Conservation (phyloP, 2,797 vertebrate species). For the Neopelma chrysocephalum region DNA sequence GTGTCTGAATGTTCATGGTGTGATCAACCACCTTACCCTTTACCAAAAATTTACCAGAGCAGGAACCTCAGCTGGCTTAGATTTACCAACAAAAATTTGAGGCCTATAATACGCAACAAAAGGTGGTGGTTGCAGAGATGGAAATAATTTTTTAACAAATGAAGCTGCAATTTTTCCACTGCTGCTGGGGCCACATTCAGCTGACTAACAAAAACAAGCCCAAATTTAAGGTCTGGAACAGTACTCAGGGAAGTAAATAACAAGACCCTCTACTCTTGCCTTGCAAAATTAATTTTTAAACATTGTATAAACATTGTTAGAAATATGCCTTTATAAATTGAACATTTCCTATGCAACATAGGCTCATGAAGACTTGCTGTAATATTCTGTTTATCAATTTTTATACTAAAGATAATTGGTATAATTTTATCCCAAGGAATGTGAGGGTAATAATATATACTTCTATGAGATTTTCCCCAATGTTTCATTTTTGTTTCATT, state of each 20-base stretch:
- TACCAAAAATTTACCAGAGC: neutral
- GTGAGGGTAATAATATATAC: neutral
- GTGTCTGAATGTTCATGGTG: neutral
- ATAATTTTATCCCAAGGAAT: neutral
- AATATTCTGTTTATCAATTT: neutral
- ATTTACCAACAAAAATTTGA: neutral
- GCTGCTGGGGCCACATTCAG: neutral
- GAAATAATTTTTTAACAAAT: neutral
- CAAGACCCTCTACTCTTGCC: neutral
- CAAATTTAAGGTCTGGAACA: neutral
- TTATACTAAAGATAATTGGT: neutral
- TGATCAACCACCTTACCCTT: neutral
- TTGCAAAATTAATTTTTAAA: neutral
- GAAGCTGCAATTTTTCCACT: neutral
- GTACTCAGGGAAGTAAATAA: neutral
- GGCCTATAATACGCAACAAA: neutral
- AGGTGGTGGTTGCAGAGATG: neutral
- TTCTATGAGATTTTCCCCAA: neutral
- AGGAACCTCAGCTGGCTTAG: neutral
- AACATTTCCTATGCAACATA: neutral
- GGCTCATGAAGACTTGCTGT: neutral
- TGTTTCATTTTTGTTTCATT: neutral
- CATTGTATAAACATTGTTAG: neutral
- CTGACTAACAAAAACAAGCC: neutral
- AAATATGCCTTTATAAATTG: neutral